These are phyloP conservation scores for Maniola jurtina DNA, from an alignment of 1,140 invertebrate genomes.

Conservation along the genomic window DNA sequence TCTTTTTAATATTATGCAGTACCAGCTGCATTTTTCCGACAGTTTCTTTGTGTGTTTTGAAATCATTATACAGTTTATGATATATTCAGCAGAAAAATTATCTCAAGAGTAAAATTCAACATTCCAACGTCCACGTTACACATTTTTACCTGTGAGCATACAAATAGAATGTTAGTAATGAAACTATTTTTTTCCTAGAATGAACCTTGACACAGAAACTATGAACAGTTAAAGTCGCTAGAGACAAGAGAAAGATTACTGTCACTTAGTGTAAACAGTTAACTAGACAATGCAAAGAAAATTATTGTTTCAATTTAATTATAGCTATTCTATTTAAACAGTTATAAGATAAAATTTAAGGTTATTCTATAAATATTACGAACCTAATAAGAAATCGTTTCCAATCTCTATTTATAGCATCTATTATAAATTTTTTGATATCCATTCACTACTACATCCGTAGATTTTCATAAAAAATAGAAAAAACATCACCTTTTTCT, in stretches of 20 bases:
- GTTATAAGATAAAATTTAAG: no score
- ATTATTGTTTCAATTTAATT: no score
- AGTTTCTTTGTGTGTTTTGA: background rate
- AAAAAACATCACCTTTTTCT: background rate
- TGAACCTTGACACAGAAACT: conserved; percentile 11
- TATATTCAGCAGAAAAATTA: background rate
- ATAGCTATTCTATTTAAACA: no score
- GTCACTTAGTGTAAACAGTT: background rate
- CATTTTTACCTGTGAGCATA: background rate
- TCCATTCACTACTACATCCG: background rate
- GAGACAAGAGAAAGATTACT: background rate
- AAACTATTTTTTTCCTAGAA: background rate
- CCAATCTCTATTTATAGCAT: background rate
- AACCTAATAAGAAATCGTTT: background rate
- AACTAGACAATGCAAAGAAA: background rate
- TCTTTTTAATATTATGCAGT: no score
- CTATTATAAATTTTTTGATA: background rate
- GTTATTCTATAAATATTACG: no score
- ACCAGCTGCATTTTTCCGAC: no score
- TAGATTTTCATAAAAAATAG: background rate
- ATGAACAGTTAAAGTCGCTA: background rate
- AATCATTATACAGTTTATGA: background rate
- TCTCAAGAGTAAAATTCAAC: background rate
- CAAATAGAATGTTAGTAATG: conserved; percentile 1
- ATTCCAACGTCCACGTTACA: background rate